Conservation (phyloP, 2,888 invertebrate genomes). For the Nasonia oneida region DNA sequence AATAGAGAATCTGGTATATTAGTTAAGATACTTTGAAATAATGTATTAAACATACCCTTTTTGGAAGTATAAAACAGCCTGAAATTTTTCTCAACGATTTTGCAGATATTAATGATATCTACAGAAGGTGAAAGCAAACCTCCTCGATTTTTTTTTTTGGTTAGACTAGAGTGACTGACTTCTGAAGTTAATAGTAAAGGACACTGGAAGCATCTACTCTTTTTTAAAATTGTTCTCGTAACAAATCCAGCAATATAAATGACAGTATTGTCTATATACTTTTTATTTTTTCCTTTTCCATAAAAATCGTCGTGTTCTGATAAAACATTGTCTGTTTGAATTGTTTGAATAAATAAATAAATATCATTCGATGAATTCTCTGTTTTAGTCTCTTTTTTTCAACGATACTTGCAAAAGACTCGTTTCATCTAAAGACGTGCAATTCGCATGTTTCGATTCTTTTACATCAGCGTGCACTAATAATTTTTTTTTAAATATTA, state of each 20-base stretch:
- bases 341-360: too few species aligned
- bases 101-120: constrained; percentile 59
- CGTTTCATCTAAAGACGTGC: constrained; percentile 56
- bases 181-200: constrained; percentile 46
- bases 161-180: constrained; percentile 17
- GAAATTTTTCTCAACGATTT: constrained; percentile 53
- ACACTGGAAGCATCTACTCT: constrained; percentile 12
- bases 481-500: constrained; percentile 26
- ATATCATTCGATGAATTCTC: background rate
- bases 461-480: constrained; percentile 43
- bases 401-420: constrained; percentile 44
- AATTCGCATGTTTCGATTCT: constrained; percentile 57
- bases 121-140: constrained; percentile 45
- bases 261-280: constrained; percentile 41
- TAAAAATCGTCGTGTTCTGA: constrained; percentile 23
- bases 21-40: constrained; percentile 13
- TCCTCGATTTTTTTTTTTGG: constrained; percentile 46
- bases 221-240: constrained; percentile 22
- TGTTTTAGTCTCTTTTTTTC: background rate
- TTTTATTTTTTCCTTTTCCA: constrained; percentile 18
- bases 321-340: constrained; percentile 17
- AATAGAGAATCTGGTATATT: constrained; percentile 37
- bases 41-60: constrained; percentile 45
- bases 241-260: constrained; percentile 60
- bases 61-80: constrained; percentile 41